These are phyloP conservation scores for Periophthalmus modestus DNA, from an alignment of 2,113 vertebrate genomes.

Conservation along the genomic window DNA sequence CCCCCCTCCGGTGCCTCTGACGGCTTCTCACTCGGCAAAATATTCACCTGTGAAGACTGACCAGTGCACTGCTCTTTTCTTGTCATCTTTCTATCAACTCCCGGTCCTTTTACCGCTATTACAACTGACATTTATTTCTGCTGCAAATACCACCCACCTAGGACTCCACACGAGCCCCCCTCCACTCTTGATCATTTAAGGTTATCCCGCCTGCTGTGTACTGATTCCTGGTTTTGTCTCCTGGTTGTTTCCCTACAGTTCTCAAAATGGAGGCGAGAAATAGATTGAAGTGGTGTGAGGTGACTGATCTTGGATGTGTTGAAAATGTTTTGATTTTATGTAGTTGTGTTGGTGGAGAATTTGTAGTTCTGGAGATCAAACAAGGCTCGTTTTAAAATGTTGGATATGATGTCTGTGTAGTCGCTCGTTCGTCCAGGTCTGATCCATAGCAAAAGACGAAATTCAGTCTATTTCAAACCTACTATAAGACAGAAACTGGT, in stretches of 20 bases:
- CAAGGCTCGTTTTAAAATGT: too few species aligned
- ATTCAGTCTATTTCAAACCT: too few species aligned
- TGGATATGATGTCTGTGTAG: too few species aligned
- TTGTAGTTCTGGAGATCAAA: too few species aligned
- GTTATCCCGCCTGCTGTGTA: not conserved
- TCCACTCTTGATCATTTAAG: not conserved
- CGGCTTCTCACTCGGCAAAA: constrained; percentile 15
- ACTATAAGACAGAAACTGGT: too few species aligned
- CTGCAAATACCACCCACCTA: constrained; percentile 7
- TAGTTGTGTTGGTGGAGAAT: too few species aligned
- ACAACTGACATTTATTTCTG: constrained; percentile 37
- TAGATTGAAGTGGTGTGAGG: not conserved
- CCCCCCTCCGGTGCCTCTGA: constrained; percentile 22
- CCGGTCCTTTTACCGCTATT: constrained; percentile 43
- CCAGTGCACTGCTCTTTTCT: not conserved
- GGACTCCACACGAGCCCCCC: not conserved
- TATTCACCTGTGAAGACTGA: constrained; percentile 1
- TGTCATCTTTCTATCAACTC: constrained; percentile 34
- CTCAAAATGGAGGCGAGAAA: too few species aligned
- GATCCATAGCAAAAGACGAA: too few species aligned
- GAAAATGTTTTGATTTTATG: too few species aligned
- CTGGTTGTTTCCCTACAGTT: not conserved
- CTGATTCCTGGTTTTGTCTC: not conserved
- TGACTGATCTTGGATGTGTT: not conserved
- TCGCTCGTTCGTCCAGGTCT: too few species aligned